Evolutionary conservation across 2,888 invertebrate genomes (phyloP).

Genomic region (Lithophane semibrunnea): DNA sequence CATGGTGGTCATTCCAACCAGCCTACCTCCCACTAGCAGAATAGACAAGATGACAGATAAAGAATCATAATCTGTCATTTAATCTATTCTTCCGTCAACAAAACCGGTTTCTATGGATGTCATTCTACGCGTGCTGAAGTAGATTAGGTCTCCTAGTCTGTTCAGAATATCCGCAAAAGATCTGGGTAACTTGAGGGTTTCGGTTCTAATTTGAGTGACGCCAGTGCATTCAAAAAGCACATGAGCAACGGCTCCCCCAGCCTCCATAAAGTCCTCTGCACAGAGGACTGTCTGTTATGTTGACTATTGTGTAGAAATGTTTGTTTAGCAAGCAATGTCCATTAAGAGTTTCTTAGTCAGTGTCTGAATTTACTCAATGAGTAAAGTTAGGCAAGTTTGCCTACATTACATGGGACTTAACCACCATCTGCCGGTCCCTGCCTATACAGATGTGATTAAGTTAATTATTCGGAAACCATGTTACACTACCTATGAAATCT

Average conservation of each 20-base stretch:
- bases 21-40: neutral
- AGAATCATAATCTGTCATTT: too few relatives aligned
- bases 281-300: neutral
- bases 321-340: neutral
- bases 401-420: neutral
- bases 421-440: neutral
- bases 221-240: neutral
- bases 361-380: neutral
- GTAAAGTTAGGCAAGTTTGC: neutral
- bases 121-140: neutral
- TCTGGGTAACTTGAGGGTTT: neutral
- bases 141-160: neutral
- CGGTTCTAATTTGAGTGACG: neutral
- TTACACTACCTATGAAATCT: neutral
- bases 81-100: too few relatives aligned
- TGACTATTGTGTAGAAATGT: neutral
- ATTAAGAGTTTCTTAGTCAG: neutral
- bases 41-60: too few relatives aligned
- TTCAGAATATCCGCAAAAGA: neutral
- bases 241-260: neutral
- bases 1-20: neutral
- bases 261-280: neutral
- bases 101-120: too few relatives aligned
- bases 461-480: neutral
- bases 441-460: neutral